These are phyloP conservation scores for Eupristina koningsbergeri DNA, from an alignment of 1,140 invertebrate genomes.

Conservation along the genomic window DNA sequence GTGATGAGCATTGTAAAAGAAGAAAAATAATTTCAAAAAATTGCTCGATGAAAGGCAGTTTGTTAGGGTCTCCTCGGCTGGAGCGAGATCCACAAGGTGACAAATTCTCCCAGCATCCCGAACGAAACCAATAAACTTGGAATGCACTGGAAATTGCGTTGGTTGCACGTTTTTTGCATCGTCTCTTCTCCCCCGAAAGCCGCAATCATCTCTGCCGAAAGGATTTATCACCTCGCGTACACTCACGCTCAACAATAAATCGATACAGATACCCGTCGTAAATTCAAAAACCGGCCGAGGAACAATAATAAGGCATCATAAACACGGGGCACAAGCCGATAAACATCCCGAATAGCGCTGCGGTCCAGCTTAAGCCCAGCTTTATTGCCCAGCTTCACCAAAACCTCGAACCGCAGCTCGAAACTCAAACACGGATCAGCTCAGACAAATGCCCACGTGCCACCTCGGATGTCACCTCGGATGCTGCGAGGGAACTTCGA, in stretches of 20 bases:
- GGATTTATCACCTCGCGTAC: slow-evolving; percentile 12
- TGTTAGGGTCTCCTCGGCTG: too few relatives aligned
- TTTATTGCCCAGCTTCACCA: neutral
- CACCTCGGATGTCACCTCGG: too few relatives aligned
- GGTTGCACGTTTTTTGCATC: neutral
- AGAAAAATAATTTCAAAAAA: too few relatives aligned
- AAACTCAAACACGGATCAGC: neutral
- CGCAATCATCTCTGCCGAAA: neutral
- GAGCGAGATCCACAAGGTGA: too few relatives aligned
- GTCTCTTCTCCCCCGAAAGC: neutral
- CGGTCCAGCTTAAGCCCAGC: neutral
- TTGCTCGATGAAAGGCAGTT: too few relatives aligned
- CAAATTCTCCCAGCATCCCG: neutral
- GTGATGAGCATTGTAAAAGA: too few relatives aligned
- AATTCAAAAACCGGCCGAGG: neutral
- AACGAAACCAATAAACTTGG: neutral
- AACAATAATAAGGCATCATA: slow-evolving; percentile 10
- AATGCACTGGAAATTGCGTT: neutral
- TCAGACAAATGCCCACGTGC: neutral
- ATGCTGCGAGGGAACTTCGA: neutral
- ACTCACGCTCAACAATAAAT: neutral
- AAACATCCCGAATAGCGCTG: neutral
- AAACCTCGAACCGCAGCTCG: neutral
- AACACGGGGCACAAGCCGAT: neutral
- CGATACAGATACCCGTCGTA: neutral